Base-by-base conservation (phyloP, 2,113 vertebrate genomes). In the Trachemys scripta region DNA sequence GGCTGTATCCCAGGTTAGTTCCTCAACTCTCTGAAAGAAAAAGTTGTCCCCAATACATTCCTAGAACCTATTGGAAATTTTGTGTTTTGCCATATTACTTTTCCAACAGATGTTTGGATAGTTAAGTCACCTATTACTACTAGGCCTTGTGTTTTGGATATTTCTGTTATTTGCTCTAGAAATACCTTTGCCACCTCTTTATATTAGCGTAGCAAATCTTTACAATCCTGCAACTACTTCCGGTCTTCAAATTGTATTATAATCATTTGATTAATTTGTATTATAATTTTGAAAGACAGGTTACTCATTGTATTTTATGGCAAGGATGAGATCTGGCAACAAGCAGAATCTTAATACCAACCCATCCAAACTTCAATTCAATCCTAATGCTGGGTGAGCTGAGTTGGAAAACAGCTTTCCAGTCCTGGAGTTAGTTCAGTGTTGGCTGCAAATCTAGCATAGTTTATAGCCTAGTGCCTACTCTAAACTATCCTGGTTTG, bases 161-260 rank as follows among this genome's bases (percentile, higher is more conserved):
- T 65, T 7, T 35, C 6, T 35, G 3, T 65, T 65, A 65, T 35
- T 65, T 65, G 7, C 31, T 35, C 29, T 29, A 59, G 57, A 59
- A 59, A 59, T 35, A 65, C 27, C 14, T 35, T 31, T 35, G 35
- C 59, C 1, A 65, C 31, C 14, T 65, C 59, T 4, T 65, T 65
- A 84, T 84, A 35, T 85, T 82, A 85, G 59, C 86, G n/a, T 89
- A 59, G 22, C 50, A 82, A 85, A 82, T 91, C 65, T 80, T 96
- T 22, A 35, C 90, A 85, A 92, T 65, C 69, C n/a, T 51, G 20
- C 83, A 93, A 57, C 59, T 90, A 29, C 20, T 50, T 38, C n/a
- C 47, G 25, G 38, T 29, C 62, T 90, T 97, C 79, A 78, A 88
- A 91, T 19, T 38, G 42, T 5, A 86, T 65, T 31, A 65, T 65